A percentile compares a stretch with the other conserved stretches of the same genome.
These are phyloP conservation scores for Gambusia yucatana DNA, from an alignment of 2,797 vertebrate genomes.

Conservation along the genomic window DNA sequence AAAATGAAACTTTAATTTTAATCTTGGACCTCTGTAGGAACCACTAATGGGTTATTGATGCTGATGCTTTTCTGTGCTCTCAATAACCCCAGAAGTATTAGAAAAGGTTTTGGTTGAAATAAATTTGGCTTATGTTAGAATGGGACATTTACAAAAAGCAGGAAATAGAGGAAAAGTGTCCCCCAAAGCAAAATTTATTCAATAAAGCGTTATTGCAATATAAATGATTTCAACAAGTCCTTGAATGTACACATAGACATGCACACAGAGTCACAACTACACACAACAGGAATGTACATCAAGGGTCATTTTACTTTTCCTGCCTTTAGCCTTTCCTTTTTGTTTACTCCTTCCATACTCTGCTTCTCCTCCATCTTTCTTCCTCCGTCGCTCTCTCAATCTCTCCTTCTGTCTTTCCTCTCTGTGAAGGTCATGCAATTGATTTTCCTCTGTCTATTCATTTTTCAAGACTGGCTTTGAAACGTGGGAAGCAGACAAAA, in stretches of 20 bases:
- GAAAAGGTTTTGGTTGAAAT: constrained; percentile 8
- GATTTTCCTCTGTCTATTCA: constrained; percentile 89
- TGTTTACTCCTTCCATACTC: constrained; percentile 68
- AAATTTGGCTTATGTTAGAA: constrained; percentile 25
- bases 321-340: constrained; percentile 71
- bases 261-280: constrained; percentile 30
- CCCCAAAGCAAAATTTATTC: constrained; percentile 50
- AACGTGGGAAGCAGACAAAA: constrained; percentile 90
- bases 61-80: constrained; percentile 4
- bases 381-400: constrained; percentile 58
- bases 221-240: constrained; percentile 63
- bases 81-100: constrained; percentile 19
- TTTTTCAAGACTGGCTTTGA: constrained; percentile 89
- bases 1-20: background rate
- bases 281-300: constrained; percentile 65
- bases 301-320: constrained; percentile 76
- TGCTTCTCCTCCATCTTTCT: constrained; percentile 56
- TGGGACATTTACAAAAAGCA: constrained; percentile 25
- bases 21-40: background rate
- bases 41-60: constrained; percentile 1
- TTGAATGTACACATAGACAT: constrained; percentile 34
- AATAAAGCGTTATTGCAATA: constrained; percentile 58
- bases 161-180: constrained; percentile 17
- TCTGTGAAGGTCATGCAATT: constrained; percentile 89
- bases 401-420: constrained; percentile 67